Evolutionary conservation across 37 sponge, comb jelly and placozoan genomes (phyloP).

Genomic region (Petrosia ficiformis): DNA sequence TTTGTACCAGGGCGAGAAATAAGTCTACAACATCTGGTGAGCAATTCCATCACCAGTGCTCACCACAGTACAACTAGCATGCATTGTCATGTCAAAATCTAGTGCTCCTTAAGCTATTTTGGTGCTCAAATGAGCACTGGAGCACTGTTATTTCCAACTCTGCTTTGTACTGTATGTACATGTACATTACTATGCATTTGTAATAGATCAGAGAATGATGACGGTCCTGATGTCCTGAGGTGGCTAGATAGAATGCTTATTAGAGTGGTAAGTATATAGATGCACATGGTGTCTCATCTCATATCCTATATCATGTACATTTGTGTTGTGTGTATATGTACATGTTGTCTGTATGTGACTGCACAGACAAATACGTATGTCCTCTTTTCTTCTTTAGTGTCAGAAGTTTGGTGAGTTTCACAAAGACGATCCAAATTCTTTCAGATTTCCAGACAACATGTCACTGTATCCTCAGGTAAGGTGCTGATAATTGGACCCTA

Average conservation of each 20-base stretch:
- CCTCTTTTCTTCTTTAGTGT: conserved; percentile 51
- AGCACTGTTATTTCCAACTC: too few relatives aligned
- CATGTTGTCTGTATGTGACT: too few relatives aligned
- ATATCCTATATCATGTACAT: neutral
- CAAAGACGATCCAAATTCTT: conserved; percentile 91
- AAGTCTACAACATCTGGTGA: too few relatives aligned
- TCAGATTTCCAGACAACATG: conserved; percentile 94
- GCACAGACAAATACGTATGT: too few relatives aligned
- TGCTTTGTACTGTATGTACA: neutral
- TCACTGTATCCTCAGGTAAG: conserved; percentile 95
- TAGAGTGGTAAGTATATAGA: conserved; percentile 74
- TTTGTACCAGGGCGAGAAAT: too few relatives aligned
- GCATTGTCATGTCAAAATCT: too few relatives aligned
- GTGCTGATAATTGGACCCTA: neutral
- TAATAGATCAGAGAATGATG: conserved; percentile 82
- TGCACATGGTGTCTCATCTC: neutral
- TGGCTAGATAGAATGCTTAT: conserved; percentile 98
- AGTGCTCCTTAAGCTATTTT: too few relatives aligned
- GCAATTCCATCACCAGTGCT: too few relatives aligned
- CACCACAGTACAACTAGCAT: too few relatives aligned
- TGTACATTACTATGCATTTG: neutral
- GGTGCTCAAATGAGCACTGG: too few relatives aligned
- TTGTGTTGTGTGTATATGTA: too few relatives aligned
- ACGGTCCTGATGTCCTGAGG: conserved; percentile 96
- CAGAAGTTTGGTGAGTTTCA: conserved; percentile 97